Conservation (phyloP, 2,888 invertebrate species). For the Notocelia uddmanniana region DNA sequence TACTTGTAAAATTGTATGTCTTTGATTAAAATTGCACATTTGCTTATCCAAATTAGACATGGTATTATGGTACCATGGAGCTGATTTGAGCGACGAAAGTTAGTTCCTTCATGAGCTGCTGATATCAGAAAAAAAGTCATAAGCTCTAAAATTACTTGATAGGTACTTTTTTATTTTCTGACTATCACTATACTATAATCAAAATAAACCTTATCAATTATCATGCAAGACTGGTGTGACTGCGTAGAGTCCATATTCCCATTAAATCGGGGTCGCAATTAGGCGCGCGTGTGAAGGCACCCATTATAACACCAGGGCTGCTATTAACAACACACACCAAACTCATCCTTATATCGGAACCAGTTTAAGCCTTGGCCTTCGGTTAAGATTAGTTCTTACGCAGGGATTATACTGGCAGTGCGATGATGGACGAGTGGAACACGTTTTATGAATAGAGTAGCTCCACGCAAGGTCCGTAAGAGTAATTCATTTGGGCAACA, state of each 20-base stretch:
- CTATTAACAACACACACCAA: neutral
- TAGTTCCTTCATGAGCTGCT: no score
- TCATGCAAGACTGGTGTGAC: constrained; percentile 21
- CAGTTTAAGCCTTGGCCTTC: neutral
- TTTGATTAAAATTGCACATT: no score
- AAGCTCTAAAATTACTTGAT: no score
- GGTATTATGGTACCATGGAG: no score
- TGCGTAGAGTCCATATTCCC: constrained; percentile 59
- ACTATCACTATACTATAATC: neutral
- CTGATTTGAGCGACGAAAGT: no score
- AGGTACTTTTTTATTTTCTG: no score
- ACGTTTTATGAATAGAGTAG: neutral
- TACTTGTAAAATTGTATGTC: no score
- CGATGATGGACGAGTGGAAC: neutral
- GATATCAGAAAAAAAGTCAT: no score
- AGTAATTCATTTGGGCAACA: constrained; percentile 76
- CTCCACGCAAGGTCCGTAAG: constrained; percentile 76
- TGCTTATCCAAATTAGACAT: no score
- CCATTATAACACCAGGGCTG: constrained; percentile 64
- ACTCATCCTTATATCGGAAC: neutral
- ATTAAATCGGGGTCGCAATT: constrained; percentile 69
- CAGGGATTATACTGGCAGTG: neutral
- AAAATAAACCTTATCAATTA: neutral
- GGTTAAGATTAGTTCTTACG: neutral
- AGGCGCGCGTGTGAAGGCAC: constrained; percentile 72